Evolutionary conservation across 2,113 vertebrate species (phyloP).

Genomic region (Emydura subglobosa): DNA sequence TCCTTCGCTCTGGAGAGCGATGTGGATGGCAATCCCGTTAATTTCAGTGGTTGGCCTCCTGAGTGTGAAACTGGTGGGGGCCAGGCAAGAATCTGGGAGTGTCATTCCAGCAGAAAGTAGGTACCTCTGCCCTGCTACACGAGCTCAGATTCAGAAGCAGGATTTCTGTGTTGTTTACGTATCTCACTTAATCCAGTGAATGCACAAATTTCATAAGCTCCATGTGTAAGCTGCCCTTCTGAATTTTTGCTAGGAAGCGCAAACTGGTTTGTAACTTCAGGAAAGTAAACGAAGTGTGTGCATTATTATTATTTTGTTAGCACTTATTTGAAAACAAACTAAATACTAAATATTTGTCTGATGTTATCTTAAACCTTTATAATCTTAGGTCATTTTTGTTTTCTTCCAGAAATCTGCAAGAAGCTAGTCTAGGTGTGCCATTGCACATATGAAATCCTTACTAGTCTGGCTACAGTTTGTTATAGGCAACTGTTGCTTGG

Average conservation of each 20-base stretch:
- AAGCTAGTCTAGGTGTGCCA: neutral
- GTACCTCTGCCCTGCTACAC: slow-evolving; percentile 48
- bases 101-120: slow-evolving; percentile 94
- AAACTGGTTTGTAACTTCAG: neutral
- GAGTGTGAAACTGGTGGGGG: slow-evolving; percentile 68
- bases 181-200: neutral
- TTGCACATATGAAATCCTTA: fast-evolving
- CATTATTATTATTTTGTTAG: neutral
- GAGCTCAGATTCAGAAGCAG: neutral
- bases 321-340: neutral
- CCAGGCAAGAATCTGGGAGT: slow-evolving; percentile 85
- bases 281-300: neutral
- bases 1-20: neutral
- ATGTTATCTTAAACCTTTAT: neutral
- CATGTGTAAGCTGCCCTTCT: fast-evolving
- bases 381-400: neutral
- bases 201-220: neutral
- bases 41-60: slow-evolving; percentile 78
- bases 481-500: neutral
- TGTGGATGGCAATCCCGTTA: slow-evolving; percentile 62
- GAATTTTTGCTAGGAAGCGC: fast-evolving
- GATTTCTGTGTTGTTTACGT: neutral
- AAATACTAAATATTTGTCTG: neutral
- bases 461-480: neutral
- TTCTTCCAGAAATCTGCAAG: fast-evolving